Conservation (phyloP, 2,113 vertebrate genomes). For the Pluvianellus socialis region DNA sequence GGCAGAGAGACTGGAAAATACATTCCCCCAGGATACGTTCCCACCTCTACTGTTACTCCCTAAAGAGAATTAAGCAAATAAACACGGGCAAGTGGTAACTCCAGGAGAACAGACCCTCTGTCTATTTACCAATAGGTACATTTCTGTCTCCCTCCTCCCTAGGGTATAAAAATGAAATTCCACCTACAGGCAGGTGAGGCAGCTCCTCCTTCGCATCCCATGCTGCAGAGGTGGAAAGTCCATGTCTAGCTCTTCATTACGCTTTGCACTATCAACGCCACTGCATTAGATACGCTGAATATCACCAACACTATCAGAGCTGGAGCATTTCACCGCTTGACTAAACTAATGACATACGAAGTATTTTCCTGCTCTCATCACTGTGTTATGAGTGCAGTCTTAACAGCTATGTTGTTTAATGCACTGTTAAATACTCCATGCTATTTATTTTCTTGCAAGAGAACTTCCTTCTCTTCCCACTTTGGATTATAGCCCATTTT, state of each 20-base stretch:
- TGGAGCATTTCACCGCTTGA: background rate
- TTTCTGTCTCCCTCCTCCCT: background rate
- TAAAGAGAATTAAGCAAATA: background rate
- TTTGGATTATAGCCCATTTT: background rate
- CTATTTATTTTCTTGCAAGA: constrained; percentile 29
- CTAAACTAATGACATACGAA: background rate
- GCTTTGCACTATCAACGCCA: background rate
- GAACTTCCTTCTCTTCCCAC: background rate
- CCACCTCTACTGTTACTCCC: background rate
- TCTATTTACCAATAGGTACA: background rate
- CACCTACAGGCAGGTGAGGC: background rate
- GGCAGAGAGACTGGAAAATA: background rate
- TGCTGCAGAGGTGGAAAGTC: background rate
- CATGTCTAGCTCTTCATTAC: background rate
- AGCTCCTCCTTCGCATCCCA: background rate
- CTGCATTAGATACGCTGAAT: background rate
- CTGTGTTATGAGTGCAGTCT: background rate
- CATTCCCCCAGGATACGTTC: background rate
- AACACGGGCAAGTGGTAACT: accelerated
- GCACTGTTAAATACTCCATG: background rate
- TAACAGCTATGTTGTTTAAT: background rate
- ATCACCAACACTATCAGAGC: background rate
- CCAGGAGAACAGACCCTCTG: background rate
- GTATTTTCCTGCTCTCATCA: background rate
- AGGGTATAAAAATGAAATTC: background rate